Conservation (phyloP, 2,888 invertebrate genomes). For the Meta bourneti region DNA sequence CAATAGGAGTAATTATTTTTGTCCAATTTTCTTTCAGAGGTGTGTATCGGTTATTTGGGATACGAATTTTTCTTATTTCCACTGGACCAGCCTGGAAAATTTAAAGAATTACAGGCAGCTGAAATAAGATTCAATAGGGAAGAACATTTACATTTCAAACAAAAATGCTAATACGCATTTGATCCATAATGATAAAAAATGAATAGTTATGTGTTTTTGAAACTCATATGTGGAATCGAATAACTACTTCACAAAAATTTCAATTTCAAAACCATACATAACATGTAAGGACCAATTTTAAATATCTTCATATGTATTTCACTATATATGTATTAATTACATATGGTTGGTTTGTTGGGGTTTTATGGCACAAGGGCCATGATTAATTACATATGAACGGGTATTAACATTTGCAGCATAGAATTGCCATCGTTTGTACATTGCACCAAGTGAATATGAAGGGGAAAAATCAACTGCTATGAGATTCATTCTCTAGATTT, state of each 20-base stretch:
- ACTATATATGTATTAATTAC: no score
- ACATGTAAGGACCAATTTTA: no score
- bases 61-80: conserved; percentile 84
- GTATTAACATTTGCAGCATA: no score
- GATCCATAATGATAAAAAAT: background rate
- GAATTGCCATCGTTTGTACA: no score
- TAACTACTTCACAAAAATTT: background rate
- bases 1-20: conserved; percentile 97
- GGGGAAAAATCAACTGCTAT: no score
- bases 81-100: conserved; percentile 37
- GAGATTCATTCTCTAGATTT: no score
- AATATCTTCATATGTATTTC: no score
- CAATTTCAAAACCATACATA: background rate
- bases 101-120: background rate
- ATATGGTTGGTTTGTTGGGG: no score
- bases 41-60: conserved; percentile 96
- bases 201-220: background rate
- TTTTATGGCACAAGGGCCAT: no score
- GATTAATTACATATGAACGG: no score
- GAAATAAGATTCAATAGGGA: background rate
- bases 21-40: conserved; percentile 98
- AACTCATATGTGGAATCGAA: background rate
- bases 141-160: background rate
- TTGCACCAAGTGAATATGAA: no score
- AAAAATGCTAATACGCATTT: background rate